Evolutionary conservation across 2,888 invertebrate species (phyloP), one percentile per base, ranked within the genome.

Genomic region (Encarsia formosa): DNA sequence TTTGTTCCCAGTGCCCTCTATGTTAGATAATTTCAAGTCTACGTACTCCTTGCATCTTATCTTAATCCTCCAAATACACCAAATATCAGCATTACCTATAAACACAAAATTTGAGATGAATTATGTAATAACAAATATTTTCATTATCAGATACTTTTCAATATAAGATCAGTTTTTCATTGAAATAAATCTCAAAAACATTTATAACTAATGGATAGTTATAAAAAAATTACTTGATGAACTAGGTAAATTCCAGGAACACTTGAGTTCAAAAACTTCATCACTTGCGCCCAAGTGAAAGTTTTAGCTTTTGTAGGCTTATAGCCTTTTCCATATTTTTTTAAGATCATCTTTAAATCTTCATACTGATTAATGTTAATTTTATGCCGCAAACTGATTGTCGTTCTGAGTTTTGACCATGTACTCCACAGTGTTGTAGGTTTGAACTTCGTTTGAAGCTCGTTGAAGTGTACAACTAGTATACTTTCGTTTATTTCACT

Each of bases 381-480:
- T 5, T 41, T 22, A 5, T 54, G 42, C 22, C 49, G 23, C 1
- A 31, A 9, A 15, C 40, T 38, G 8, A 59, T 15, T 1, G 44
- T 52, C 5, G 29, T 50, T 52, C 52, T 54, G 1, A 59, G 31
- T 51, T 55, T 59, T 2, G 53, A 59, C 42, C 46, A 54, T 2
- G 20, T 11, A 15, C 54, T 34, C 56, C 52, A 56, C 13, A 50
- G 16, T 2, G 48, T 53, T 3, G 50, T 45, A 13, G 56, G 52
- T 22, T 59, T 56, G 1, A 43, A 35, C 9, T 40, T 49, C 26
- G 39, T 31, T 2, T 49, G 47, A 4, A 58, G 31, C 49, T 49
- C 49, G 4, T 35, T 6, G 34, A 58, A 58, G 31, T 50, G 56
- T 6, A 44, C 47, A 13, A 54, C 15, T 5, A 58, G 18, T 3